Base-by-base conservation (phyloP, 2,888 invertebrate species). In the Neuroscelio doddi region DNA sequence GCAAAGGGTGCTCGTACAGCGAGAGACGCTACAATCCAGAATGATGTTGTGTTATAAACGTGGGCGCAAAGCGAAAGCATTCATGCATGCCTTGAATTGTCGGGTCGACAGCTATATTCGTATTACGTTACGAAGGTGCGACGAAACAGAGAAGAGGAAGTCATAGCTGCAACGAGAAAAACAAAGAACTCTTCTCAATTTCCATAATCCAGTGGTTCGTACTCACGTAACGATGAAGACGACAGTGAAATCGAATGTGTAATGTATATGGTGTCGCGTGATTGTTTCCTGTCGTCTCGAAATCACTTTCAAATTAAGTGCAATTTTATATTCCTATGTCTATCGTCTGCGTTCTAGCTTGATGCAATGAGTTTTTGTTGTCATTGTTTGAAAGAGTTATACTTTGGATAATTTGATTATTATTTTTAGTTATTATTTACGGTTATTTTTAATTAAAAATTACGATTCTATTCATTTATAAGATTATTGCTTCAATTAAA, bases 231-330 rank as follows among this genome's bases (percentile, higher is more conserved):
- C 59, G 53, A 61, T 41, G 42, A 15, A 29, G 49, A 34, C 55
- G 27, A 26, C 41, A 41, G 50, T 42, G 61, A 56, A 59, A 56
- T 61, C 65, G 61, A 65, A 61, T 61, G 56, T 56, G 61, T 56
- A 61, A 65, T 61, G 59, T 56, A 65, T 56, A 55, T 50, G 65
- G 59, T 57, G 56, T 61, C 65, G 61, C 55, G 26, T 42, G 55
- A 64, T 64, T 64, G 51, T 64, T 59, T 59, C 36, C 53, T 50
- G 30, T 27, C 46, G 15, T 34, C 42, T 27, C 49, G 39, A 47
- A 52, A 64, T 57, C 52, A 53, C 52, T 49, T 57, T 49, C 38
- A 57, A 63, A 51, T 57, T 34, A 52, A 57, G 52, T 27, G 57
- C 51, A 27, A 51, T 56, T 63, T 32, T 44, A 55, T 55, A 36